Base-by-base conservation (phyloP, 1,140 invertebrate genomes). In the Ceratina japonica region DNA sequence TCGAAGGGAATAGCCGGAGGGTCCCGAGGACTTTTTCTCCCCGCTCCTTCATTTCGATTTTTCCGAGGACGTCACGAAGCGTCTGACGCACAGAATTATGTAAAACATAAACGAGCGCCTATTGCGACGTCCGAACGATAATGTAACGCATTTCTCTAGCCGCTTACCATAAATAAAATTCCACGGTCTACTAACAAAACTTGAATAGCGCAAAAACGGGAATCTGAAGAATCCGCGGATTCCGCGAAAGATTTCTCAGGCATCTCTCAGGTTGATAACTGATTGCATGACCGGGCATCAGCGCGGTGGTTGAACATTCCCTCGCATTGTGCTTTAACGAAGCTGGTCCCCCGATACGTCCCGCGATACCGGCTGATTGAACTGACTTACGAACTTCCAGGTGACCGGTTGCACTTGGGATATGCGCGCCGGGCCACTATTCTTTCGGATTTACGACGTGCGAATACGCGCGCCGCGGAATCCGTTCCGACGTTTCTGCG, bases 361-460 rank as follows among this genome's bases (percentile, higher is more conserved):
- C 68, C 10, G 62, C 59, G 70, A 77, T 71, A 62, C 75, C 12
- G 54, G 75, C 59, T 77, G 75, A 77, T 79, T 79, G 76, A 74
- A 73, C 59, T 79, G 76, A 79, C 76, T 73, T 74, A 74, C 76
- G 70, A 74, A 74, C 76, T 73, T 79, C 76, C 70, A 74, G 69
- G 74, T 74, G 61, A 79, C 51, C 76, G 70, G 69, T 49, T 73
- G 62, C 76, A 59, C 76, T 74, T 65, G 76, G 76, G 37, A 72
- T 74, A 65, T 79, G 62, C 62, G 62, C 62, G 37, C 70, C 27
- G 37, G 61, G 76, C 70, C 58, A 79, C 76, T 65, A 74, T 74
- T 74, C 70, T 74, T 18, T 79, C 54, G 76, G 70, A 79, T 79
- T 79, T 74, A 74, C 76, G 75, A 72, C 51, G 75, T 77, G 75